Conservation (phyloP, 2,888 invertebrate genomes). For the Glaucopsyche alexis region DNA sequence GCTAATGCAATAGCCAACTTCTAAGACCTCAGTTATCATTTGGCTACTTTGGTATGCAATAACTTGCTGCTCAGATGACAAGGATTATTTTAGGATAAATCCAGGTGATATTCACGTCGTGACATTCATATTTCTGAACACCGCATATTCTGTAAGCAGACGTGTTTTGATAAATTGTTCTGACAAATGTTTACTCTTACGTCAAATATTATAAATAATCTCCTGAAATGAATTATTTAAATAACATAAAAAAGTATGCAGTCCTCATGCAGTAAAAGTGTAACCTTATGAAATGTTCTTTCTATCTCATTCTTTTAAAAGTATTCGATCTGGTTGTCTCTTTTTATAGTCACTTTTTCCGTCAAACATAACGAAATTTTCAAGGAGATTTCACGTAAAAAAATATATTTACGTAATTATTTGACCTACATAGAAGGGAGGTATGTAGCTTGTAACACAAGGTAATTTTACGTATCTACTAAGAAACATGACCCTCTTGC, state of each 20-base stretch:
- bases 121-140: background rate
- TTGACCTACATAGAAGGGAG: background rate
- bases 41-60: slow-evolving; percentile 12
- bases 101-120: background rate
- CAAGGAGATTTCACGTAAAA: too few relatives aligned
- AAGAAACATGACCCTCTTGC: background rate
- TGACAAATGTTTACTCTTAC: background rate
- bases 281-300: too few relatives aligned
- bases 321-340: too few relatives aligned
- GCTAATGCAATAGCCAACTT: background rate
- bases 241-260: too few relatives aligned
- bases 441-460: background rate
- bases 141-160: background rate
- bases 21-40: slow-evolving; percentile 12
- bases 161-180: background rate
- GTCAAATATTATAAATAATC: background rate
- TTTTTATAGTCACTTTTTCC: too few relatives aligned
- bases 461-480: background rate
- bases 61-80: background rate
- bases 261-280: too few relatives aligned
- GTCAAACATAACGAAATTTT: too few relatives aligned
- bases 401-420: too few relatives aligned
- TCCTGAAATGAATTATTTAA: background rate
- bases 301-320: too few relatives aligned
- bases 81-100: slow-evolving; percentile 6